Evolutionary conservation across 1,140 invertebrate genomes (phyloP).

Genomic region (Alviniconcha marisindica): DNA sequence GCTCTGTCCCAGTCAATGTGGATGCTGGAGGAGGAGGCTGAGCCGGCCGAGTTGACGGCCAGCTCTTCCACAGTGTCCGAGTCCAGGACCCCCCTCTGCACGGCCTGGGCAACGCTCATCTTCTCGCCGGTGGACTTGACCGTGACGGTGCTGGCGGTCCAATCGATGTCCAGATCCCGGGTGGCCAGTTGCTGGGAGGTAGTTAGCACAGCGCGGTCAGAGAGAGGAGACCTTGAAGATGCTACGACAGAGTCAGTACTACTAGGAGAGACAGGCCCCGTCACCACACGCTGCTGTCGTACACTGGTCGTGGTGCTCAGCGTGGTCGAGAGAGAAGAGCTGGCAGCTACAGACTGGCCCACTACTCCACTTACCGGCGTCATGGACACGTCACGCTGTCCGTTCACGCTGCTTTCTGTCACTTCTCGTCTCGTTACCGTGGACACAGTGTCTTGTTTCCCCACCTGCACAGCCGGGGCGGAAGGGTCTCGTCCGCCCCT

Average conservation of each 20-base stretch:
- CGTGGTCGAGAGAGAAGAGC: background rate
- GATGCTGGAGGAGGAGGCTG: constrained; percentile 62
- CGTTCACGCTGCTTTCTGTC: background rate
- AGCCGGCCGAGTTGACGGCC: constrained; percentile 79
- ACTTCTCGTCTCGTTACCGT: background rate
- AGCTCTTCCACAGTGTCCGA: constrained; percentile 84
- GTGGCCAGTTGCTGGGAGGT: background rate
- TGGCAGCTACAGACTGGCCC: constrained; percentile 25
- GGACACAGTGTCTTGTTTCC: background rate
- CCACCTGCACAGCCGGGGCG: background rate
- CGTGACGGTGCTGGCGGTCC: constrained; percentile 79
- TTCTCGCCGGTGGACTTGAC: constrained; percentile 85
- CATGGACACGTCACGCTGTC: constrained; percentile 30
- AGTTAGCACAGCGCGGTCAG: constrained; percentile 8
- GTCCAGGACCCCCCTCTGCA: constrained; percentile 90
- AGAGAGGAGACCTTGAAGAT: constrained; percentile 5
- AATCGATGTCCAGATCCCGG: constrained; percentile 67
- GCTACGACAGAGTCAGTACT: constrained; percentile 14
- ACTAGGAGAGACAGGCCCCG: constrained; percentile 24
- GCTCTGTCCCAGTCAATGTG: constrained; percentile 70
- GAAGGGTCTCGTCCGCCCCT: background rate
- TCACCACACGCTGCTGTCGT: constrained; percentile 3
- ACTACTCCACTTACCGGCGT: constrained; percentile 49
- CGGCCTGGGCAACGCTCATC: constrained; percentile 88
- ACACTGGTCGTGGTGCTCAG: background rate